Evolutionary conservation across 2,797 vertebrate genomes (phyloP).

Genomic region (Chaetodon trifasciatus): DNA sequence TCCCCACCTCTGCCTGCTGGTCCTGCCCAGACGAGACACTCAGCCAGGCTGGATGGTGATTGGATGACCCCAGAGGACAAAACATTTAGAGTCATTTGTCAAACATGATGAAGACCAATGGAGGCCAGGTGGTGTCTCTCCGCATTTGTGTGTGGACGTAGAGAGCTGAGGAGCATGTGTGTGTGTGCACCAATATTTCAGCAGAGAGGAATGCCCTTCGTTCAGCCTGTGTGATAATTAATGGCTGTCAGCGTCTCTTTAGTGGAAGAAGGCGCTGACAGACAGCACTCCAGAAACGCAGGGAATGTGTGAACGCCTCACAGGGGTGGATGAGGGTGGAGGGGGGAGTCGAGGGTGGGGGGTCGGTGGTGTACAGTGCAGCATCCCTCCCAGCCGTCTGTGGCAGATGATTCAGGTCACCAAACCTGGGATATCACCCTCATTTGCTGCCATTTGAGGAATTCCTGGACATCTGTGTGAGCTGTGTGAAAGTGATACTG

Average conservation of each 20-base stretch:
- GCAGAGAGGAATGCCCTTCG: constrained; percentile 77
- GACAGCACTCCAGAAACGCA: constrained; percentile 77
- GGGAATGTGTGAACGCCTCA: constrained; percentile 77
- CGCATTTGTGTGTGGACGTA: constrained; percentile 20
- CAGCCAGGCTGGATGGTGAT: constrained; percentile 28
- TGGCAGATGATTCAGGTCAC: constrained; percentile 66
- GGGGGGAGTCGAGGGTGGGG: not conserved
- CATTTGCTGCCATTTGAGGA: constrained; percentile 61
- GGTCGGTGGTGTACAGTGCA: not conserved
- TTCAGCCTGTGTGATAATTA: constrained; percentile 84
- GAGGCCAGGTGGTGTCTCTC: constrained; percentile 69
- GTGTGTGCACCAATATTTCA: constrained; percentile 49
- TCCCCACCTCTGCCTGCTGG: constrained; percentile 15
- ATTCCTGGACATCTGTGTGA: constrained; percentile 65
- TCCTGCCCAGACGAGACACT: constrained; percentile 30
- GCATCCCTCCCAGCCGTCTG: constrained; percentile 24
- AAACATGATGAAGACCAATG: constrained; percentile 73
- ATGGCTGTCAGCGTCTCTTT: constrained; percentile 83
- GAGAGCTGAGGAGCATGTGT: constrained; percentile 1
- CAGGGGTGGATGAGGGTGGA: constrained; percentile 53
- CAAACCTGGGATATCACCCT: constrained; percentile 62
- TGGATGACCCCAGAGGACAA: constrained; percentile 56
- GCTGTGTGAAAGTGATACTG: constrained; percentile 35
- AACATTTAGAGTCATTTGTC: constrained; percentile 64
- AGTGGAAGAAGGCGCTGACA: constrained; percentile 83